These are phyloP conservation scores for Lota lota DNA, from an alignment of 2,113 vertebrate genomes.

Conservation along the genomic window DNA sequence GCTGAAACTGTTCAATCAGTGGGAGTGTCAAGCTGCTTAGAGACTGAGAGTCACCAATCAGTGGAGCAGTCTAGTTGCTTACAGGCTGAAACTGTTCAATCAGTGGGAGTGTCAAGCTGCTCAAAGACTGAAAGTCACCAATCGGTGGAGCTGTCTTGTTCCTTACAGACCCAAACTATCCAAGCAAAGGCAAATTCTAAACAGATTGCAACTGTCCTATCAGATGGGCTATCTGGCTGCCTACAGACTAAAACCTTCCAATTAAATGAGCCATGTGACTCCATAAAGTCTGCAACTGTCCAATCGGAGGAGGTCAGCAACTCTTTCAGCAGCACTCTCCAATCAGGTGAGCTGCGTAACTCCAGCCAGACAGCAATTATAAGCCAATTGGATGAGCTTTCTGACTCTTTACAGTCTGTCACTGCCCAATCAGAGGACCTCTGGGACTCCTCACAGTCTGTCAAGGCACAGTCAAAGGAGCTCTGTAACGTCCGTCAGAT, in stretches of 20 bases:
- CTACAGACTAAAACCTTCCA: conserved; percentile 3
- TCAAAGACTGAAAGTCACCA: conserved; percentile 7
- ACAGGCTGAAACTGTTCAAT: conserved; percentile 12
- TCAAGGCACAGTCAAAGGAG: conserved; percentile 30
- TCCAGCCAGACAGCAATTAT: conserved; percentile 9
- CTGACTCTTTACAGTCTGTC: conserved; percentile 25
- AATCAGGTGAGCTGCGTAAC: neutral
- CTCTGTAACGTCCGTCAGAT: conserved; percentile 1
- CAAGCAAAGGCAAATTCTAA: conserved; percentile 21
- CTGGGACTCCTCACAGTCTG: conserved; percentile 15
- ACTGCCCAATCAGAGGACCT: conserved; percentile 10
- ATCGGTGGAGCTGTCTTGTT: neutral
- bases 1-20: conserved; percentile 32
- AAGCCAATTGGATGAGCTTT: conserved; percentile 22
- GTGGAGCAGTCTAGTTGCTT: conserved; percentile 14
- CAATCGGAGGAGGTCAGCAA: neutral
- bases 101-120: conserved; percentile 11
- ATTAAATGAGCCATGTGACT: neutral
- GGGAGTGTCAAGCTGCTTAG: conserved; percentile 13
- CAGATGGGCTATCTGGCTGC: conserved; percentile 3
- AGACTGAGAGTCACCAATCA: conserved; percentile 17
- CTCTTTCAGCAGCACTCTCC: neutral
- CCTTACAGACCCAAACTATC: conserved; percentile 4
- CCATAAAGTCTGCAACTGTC: neutral
- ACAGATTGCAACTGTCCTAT: conserved; percentile 17